Percentiles rank a stretch among this genome's conserved stretches.
Evolutionary conservation across 2,888 invertebrate genomes (phyloP).

Genomic region (Thera obeliscata): DNA sequence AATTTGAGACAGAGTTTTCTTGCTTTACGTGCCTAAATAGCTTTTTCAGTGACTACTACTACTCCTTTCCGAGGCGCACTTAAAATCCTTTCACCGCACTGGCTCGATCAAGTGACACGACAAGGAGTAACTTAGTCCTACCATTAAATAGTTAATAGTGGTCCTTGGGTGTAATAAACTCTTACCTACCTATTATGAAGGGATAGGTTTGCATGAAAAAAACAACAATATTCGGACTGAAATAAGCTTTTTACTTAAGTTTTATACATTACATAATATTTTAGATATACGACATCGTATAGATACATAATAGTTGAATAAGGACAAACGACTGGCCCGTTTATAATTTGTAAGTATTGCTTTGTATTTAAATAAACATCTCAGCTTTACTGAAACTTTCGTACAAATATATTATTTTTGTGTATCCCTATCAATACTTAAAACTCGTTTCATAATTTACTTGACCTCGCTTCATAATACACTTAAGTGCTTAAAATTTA

Average conservation of each 20-base stretch:
- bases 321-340: constrained; percentile 13
- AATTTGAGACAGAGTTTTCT: no score
- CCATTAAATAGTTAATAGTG: no score
- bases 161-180: no score
- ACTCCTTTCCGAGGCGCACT: no score
- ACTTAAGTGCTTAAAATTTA: constrained; percentile 66
- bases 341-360: constrained; percentile 17
- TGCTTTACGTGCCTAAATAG: no score
- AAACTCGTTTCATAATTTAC: constrained; percentile 44
- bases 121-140: no score
- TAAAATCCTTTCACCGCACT: no score
- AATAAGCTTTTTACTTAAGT: constrained; percentile 80
- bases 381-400: constrained; percentile 56
- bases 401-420: constrained; percentile 50
- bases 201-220: constrained; percentile 49
- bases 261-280: constrained; percentile 73
- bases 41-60: no score
- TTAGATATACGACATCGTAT: constrained; percentile 53
- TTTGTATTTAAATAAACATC: constrained; percentile 22
- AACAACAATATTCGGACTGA: constrained; percentile 68
- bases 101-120: no score
- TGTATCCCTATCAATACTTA: constrained; percentile 65
- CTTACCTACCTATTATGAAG: neutral
- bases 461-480: constrained; percentile 59
- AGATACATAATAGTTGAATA: constrained; percentile 36